These are phyloP conservation scores for Teleogryllus occipitalis DNA, from an alignment of 1,140 invertebrate species.

Conservation along the genomic window DNA sequence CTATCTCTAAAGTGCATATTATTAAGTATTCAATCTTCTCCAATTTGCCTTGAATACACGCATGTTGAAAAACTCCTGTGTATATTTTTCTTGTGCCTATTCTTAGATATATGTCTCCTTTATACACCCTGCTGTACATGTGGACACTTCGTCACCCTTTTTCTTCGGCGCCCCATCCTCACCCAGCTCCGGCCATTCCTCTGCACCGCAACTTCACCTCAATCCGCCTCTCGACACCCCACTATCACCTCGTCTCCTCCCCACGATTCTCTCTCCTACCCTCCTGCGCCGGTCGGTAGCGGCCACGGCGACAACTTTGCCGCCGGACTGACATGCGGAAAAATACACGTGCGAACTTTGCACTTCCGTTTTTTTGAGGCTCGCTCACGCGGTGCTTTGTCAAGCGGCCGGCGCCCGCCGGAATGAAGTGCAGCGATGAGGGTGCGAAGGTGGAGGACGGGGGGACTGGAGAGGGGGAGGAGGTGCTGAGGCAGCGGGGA, in stretches of 20 bases:
- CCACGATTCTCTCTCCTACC: not conserved
- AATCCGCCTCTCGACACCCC: not conserved
- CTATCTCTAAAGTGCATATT: too few species aligned
- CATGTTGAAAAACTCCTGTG: too few species aligned
- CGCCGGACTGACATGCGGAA: not conserved
- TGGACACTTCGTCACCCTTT: too few species aligned
- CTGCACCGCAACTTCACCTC: too few species aligned
- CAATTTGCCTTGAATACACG: too few species aligned
- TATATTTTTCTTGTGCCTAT: too few species aligned
- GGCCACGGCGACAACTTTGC: not conserved
- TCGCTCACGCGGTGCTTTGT: not conserved
- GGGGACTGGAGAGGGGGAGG: not conserved
- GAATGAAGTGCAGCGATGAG: not conserved
- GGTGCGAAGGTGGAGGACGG: not conserved
- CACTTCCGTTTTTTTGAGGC: not conserved
- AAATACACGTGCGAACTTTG: slow-evolving; percentile 1
- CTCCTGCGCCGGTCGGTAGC: not conserved
- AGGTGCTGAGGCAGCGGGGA: not conserved
- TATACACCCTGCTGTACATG: too few species aligned
- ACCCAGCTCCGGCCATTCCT: too few species aligned
- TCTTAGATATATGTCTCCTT: too few species aligned
- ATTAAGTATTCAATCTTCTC: too few species aligned
- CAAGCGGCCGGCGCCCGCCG: not conserved
- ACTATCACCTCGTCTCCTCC: not conserved
- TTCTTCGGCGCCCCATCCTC: too few species aligned